Evolutionary conservation across 2,797 vertebrate species (phyloP), one percentile per base, ranked within the genome.

Genomic region (Ammospiza maritima): DNA sequence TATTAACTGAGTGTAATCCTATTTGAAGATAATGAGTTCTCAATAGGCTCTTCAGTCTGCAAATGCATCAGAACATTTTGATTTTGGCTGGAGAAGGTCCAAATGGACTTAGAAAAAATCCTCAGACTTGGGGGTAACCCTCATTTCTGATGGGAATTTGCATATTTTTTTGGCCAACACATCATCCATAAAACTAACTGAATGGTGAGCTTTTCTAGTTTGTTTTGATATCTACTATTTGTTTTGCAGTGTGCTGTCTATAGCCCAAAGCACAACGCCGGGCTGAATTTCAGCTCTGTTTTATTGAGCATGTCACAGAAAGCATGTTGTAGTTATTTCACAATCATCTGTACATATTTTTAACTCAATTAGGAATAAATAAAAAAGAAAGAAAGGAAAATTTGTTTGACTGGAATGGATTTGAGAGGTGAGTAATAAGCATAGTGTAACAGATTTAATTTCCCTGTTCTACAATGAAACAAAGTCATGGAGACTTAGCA

Each of bases 11-110:
- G 78, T 97, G 96, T 98, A 98, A 98, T 98, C 98, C 97, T 97
- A 97, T 98, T 98, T 98, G 97, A 98, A 98, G 97, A 98, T 98
- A 98, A 98, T 97, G 97, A 98, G 97, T 97, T 98, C 98, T 98
- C 98, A 97, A 97, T 96, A 96, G 96, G 94, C 97, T 97, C 95
- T 98, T 93, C 93, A 94, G 96, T 93, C 94, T 97, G 96, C 96
- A 98, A 96, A 88, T 90, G 85, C 30, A 57, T 95, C 89, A 96
- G 96, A 97, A 96, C n/a, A 21, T 90, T 97, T 96, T 90, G 76
- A 96, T 96, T 97, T 97, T 95, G 95, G 87, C 94, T 94, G 86
- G 69, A 96, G 72, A 93, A 94, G 30, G 90, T 90, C 32, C 47
- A 97, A 93, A 90, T 61, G 70, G 69, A 87, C 71, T 92, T 85